phyloP scores from a whole-genome alignment of 35 echinoderm and acorn worm genomes.

The Acanthaster planci region DNA sequence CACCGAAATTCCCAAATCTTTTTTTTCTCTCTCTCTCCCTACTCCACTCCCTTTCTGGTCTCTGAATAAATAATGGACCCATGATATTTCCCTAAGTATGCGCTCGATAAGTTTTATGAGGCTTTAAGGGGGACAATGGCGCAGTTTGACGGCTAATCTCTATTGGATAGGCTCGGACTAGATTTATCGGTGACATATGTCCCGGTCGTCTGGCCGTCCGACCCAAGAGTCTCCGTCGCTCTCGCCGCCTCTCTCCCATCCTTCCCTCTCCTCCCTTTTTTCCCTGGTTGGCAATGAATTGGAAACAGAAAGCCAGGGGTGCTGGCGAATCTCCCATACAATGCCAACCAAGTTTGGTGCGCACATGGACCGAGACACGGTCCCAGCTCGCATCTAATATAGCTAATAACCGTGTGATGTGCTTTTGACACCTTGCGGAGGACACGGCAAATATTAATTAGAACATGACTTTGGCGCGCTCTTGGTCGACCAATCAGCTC shows the following conservation, averaged over 20 bases:
- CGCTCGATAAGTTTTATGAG: constrained; percentile 79
- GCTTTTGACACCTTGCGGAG: constrained; percentile 9
- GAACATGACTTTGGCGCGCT: constrained; percentile 18
- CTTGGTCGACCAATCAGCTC: not conserved
- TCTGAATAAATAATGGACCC: constrained; percentile 86
- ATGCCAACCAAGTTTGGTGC: constrained; percentile 21
- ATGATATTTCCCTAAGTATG: constrained; percentile 55
- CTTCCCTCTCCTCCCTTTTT: too few species aligned
- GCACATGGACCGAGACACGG: not conserved
- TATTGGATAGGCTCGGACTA: constrained; percentile 6
- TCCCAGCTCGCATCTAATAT: not conserved
- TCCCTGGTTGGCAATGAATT: not conserved
- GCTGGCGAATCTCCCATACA: not conserved
- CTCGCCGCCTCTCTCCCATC: too few species aligned
- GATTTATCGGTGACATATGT: constrained; percentile 32
- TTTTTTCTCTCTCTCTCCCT: not conserved
- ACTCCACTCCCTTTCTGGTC: constrained; percentile 35
- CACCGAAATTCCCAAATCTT: constrained; percentile 30
- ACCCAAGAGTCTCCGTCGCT: not conserved
- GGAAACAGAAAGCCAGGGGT: not conserved
- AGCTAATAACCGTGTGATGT: constrained; percentile 22
- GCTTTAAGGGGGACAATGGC: constrained; percentile 56
- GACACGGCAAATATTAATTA: constrained; percentile 10
- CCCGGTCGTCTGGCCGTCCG: constrained; percentile 5
- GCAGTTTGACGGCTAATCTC: constrained; percentile 59